Base-by-base conservation (phyloP, 2,113 vertebrate species). In the Bos javanicus region DNA sequence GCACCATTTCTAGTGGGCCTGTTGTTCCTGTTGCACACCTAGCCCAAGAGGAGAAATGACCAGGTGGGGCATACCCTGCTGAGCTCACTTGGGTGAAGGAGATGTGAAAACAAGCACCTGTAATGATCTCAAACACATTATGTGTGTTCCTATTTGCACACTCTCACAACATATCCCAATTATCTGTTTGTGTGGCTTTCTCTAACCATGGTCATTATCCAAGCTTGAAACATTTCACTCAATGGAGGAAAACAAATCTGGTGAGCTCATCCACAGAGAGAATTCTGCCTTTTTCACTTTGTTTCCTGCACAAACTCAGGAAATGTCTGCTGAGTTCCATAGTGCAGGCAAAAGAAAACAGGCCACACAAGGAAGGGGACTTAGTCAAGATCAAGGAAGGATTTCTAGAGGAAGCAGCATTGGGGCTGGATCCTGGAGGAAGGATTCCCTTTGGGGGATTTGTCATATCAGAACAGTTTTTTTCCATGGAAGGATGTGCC, bases 61-160 rank as follows among this genome's bases (percentile, higher is more conserved):
- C 1, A 7, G 0, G 5, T 11, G 1, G 14, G 2, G 26, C 5
- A 15, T 2, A 7, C 9, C 23, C 83, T 2, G 2, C 12, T 5
- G 39, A 8, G 62, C 52, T 14, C 1, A 8, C 21, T 15, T 60
- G 13, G 36, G 28, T 0, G 71, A 6, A 23, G 43, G 28, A 21
- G n/a, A 13, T 0, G 17, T 1, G 39, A 14, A 78, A 50, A 23
- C 3, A 8, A 11, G 67, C 12, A 16, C 10, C 25, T 15, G 8
- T 8, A 0, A 3, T 0, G 2, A 3, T 28, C 64, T 15, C 19
- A 5, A 3, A 46, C 11, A 28, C 4, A 3, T 3, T 5, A 6
- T 16, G 2, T 11, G 16, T 13, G 59, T 14, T 56, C 7, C 12
- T 1, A 1, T 10, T 6, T 30, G 80, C 2, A 33, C 46, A 3